These are phyloP conservation scores for Mionectes olivaceus DNA, from an alignment of 2,797 vertebrate genomes.

Conservation along the genomic window DNA sequence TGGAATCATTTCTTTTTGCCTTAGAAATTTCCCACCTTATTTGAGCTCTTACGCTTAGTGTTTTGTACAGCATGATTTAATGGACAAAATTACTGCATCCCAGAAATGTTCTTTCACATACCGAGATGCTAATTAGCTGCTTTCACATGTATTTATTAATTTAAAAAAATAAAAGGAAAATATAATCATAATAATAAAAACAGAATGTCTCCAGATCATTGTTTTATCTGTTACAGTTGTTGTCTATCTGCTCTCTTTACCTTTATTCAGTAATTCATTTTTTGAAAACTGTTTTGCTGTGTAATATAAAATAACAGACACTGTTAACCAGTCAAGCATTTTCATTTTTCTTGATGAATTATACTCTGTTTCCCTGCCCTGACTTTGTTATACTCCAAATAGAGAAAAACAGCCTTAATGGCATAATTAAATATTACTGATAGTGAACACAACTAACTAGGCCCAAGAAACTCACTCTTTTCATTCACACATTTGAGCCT, in stretches of 20 bases:
- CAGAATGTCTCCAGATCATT: background rate
- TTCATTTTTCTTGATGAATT: slow-evolving; percentile 29
- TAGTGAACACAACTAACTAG: background rate
- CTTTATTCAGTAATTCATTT: background rate
- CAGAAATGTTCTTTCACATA: background rate
- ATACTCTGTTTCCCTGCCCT: background rate
- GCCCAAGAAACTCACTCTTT: background rate
- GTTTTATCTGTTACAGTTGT: background rate
- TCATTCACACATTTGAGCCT: background rate
- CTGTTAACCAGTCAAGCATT: background rate
- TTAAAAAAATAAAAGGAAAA: background rate
- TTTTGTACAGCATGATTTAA: slow-evolving; percentile 47
- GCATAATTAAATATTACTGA: background rate
- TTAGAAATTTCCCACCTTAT: slow-evolving; percentile 32
- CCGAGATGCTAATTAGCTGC: background rate
- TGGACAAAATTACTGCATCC: slow-evolving; percentile 29
- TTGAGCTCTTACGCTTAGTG: background rate
- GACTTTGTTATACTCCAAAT: background rate
- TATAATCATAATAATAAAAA: background rate
- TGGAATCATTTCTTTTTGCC: slow-evolving; percentile 1
- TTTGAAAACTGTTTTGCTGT: background rate
- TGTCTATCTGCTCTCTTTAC: background rate
- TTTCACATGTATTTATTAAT: background rate
- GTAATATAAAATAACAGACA: background rate
- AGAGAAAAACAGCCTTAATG: background rate